Conservation (phyloP, 2,797 vertebrate species). For the Oreochromis mossambicus region DNA sequence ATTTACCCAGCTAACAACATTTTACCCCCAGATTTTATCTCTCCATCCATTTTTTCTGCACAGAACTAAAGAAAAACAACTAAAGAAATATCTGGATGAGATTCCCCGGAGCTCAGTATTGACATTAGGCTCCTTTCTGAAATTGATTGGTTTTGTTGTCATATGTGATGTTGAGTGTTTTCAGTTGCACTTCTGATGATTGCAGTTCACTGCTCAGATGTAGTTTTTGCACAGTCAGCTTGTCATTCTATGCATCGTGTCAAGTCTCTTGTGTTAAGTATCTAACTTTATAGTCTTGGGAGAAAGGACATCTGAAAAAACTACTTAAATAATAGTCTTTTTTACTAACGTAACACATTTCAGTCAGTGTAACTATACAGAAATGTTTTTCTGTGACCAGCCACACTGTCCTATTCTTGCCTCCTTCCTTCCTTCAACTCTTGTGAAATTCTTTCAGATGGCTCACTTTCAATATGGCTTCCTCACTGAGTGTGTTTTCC, state of each 20-base stretch:
- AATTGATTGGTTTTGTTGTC: background rate
- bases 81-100: background rate
- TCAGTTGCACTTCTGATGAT: background rate
- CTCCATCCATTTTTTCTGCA: background rate
- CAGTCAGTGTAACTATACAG: background rate
- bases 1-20: background rate
- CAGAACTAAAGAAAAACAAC: background rate
- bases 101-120: background rate
- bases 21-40: background rate
- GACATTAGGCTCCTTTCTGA: background rate
- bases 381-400: conserved; percentile 1
- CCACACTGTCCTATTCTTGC: background rate
- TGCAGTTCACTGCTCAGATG: background rate
- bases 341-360: background rate
- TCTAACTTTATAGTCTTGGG: background rate
- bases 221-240: background rate
- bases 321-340: background rate
- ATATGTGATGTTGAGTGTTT: background rate
- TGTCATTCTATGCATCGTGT: background rate
- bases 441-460: conserved; percentile 6
- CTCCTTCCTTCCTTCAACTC: background rate
- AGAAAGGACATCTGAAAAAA: background rate
- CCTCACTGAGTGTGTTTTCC: conserved; percentile 18
- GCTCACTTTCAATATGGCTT: conserved; percentile 17
- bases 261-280: background rate